Conservation (phyloP, 2,797 vertebrate species). For the Aeoliscus strigatus region DNA sequence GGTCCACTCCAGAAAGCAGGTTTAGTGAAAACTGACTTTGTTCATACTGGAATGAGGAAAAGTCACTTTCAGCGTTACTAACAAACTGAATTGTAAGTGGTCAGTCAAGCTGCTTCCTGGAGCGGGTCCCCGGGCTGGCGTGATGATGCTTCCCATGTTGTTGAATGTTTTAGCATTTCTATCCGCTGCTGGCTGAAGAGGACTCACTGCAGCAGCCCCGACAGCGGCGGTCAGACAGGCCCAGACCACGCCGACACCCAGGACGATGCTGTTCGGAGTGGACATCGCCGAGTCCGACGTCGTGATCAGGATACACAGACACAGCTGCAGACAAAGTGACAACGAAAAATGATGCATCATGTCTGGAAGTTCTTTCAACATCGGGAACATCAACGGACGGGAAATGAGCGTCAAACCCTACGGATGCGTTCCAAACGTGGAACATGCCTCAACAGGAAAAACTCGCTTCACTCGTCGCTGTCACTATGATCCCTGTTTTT, state of each 20-base stretch:
- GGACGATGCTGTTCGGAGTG: conserved; percentile 65
- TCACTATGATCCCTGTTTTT: neutral
- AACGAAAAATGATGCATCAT: conserved; percentile 17
- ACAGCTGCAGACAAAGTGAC: no score
- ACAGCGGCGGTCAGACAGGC: conserved; percentile 74
- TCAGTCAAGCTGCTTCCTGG: no score
- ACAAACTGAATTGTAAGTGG: no score
- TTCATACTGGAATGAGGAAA: no score
- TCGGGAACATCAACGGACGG: neutral
- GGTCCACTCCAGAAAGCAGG: no score
- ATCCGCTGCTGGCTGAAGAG: no score
- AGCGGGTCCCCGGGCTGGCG: no score
- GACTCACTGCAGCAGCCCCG: conserved; percentile 76
- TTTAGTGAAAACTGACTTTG: no score
- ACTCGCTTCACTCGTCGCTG: neutral
- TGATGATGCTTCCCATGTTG: no score
- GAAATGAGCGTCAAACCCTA: neutral
- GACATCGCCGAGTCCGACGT: conserved; percentile 61
- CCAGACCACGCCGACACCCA: conserved; percentile 74
- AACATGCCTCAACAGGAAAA: conserved; percentile 1
- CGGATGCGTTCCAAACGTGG: neutral
- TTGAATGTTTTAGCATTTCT: no score
- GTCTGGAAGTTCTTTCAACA: neutral
- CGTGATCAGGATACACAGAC: conserved; percentile 78
- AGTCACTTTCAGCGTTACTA: no score